Evolutionary conservation across 2,113 vertebrate genomes (phyloP).

Genomic region (Dromiciops gliroides): DNA sequence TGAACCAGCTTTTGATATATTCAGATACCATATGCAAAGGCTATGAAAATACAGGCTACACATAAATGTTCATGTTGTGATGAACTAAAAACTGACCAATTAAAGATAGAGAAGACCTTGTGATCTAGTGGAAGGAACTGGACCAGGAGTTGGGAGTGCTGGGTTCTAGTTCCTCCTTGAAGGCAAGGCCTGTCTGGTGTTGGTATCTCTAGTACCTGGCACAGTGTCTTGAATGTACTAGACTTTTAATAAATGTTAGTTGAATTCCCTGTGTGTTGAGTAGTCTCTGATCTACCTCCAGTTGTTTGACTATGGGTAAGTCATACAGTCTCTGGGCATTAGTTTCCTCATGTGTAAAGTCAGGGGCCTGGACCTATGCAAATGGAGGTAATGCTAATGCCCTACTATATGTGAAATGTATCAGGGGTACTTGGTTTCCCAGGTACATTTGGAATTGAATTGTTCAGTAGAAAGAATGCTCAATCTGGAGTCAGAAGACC

Average conservation of each 20-base stretch:
- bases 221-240: too few species aligned
- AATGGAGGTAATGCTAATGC: too few species aligned
- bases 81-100: slow-evolving; percentile 3
- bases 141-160: not conserved
- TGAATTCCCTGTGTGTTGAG: too few species aligned
- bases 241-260: too few species aligned
- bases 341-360: too few species aligned
- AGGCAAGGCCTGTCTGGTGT: too few species aligned
- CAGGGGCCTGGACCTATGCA: too few species aligned
- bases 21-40: not conserved
- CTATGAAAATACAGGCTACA: not conserved
- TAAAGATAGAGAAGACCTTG: not conserved
- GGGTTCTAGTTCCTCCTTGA: too few species aligned
- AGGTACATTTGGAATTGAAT: not conserved
- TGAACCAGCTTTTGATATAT: not conserved
- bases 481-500: not conserved
- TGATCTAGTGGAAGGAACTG: not conserved
- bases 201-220: too few species aligned
- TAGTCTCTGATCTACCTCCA: too few species aligned
- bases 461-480: not conserved
- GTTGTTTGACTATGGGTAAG: too few species aligned
- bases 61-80: not conserved
- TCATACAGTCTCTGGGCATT: too few species aligned
- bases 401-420: not conserved
- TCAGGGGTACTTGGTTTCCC: not conserved